Base-by-base conservation (phyloP, 2,888 invertebrate species). In the Cephus rjabovi region DNA sequence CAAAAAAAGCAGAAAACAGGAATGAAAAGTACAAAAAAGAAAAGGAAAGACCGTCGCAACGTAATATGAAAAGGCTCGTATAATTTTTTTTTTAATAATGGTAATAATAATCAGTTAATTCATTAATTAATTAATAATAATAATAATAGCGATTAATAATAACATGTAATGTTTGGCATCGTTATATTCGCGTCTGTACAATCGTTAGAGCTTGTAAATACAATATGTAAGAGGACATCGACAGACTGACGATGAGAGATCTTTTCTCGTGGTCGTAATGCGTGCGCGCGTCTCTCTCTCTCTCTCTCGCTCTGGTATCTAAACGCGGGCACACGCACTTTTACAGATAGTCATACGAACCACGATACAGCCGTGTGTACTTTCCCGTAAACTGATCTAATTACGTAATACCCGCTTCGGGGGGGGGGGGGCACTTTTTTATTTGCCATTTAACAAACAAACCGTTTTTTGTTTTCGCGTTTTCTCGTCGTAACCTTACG, bases 151-250 rank as follows among this genome's bases (percentile, higher is more conserved):
- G 40, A 75, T 75, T 82, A 83, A 81, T 83, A 85, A 81, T 83
- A 88, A 89, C 85, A 86, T 88, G 85, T 88, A 88, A 89, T 88
- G 90, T 90, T 90, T 90, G 89, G 90, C 89, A 90, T 90, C 89
- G 90, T 88, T 88, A 89, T 87, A 86, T 85, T 88, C 86, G 86
- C 85, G 81, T 89, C 87, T 90, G 87, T 89, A 90, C 89, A 90
- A 85, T 86, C 80, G 82, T 82, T 81, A 79, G 56, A 56, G 23
- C 56, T 56, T 56, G 56, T 56, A 56, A 23, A 56, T 56, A 56
- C 56, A 56, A 56, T 56, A 56, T 56, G 56, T 23, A 23, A 23
- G 15, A 56, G 40, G 40, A 56, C 23, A 56, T 56, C 56, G 56
- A 56, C 56, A 56, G 23, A 56, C 23, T 56, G 23, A 23, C 9